A percentile compares a stretch with the other conserved stretches of the same genome.
Conservation (phyloP, 2,888 invertebrate species). For the Apotomis betuletana region DNA sequence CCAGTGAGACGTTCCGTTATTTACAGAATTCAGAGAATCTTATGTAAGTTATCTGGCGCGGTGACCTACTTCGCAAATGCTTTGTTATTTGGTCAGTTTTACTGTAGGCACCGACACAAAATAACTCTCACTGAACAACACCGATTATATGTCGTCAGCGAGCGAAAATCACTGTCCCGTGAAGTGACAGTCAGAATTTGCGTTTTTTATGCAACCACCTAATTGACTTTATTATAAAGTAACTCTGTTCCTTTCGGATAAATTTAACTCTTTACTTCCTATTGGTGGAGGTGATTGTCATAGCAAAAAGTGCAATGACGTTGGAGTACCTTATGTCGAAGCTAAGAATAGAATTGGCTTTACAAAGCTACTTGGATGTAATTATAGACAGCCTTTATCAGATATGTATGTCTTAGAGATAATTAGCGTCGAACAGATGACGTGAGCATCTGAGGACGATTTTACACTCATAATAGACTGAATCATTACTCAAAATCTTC, state of each 20-base stretch:
- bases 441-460: constrained; percentile 1
- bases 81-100: constrained; percentile 37
- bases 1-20: constrained; percentile 34
- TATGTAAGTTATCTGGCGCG: constrained; percentile 34
- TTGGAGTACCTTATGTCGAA: constrained; percentile 9
- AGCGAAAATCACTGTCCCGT: constrained; percentile 44
- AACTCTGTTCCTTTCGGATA: constrained; percentile 37
- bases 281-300: constrained; percentile 36
- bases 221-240: constrained; percentile 35
- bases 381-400: constrained; percentile 18
- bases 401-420: constrained; percentile 9
- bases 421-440: constrained; percentile 11
- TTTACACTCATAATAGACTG: constrained; percentile 5
- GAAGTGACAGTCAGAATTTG: constrained; percentile 40
- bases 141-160: constrained; percentile 39
- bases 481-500: constrained; percentile 6
- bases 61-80: constrained; percentile 36
- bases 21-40: constrained; percentile 40
- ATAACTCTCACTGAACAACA: constrained; percentile 37
- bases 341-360: constrained; percentile 22
- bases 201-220: constrained; percentile 34
- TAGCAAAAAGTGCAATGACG: constrained; percentile 33
- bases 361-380: constrained; percentile 11
- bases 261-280: constrained; percentile 38
- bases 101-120: constrained; percentile 31